Conservation (phyloP, 2,113 vertebrate species). For the Serilophus lunatus region DNA sequence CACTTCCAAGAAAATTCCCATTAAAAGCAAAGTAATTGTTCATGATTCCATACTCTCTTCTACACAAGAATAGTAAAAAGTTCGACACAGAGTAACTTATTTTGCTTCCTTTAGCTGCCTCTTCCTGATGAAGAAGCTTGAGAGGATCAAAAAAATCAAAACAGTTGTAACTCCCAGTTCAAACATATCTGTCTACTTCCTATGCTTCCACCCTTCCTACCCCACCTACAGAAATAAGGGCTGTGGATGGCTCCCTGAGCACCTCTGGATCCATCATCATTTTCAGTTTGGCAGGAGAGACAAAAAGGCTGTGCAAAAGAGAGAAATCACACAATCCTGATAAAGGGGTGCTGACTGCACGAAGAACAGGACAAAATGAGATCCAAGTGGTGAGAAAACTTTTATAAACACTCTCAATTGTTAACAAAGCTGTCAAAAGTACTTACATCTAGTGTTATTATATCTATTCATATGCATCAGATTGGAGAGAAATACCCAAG, state of each 20-base stretch:
- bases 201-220: background rate
- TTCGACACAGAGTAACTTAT: background rate
- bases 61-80: background rate
- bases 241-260: background rate
- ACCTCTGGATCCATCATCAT: background rate
- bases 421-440: background rate
- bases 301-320: background rate
- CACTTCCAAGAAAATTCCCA: background rate
- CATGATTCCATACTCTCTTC: background rate
- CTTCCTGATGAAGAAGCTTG: no score
- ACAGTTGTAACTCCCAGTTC: background rate
- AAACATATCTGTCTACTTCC: background rate
- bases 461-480: background rate
- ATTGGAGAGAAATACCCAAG: background rate
- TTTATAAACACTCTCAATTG: background rate
- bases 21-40: background rate
- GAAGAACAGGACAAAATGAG: background rate
- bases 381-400: background rate
- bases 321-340: background rate
- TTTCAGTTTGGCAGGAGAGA: background rate
- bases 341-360: background rate
- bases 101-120: background rate
- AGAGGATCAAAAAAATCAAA: no score
- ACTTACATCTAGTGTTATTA: accelerated
- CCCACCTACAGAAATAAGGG: background rate